Evolutionary conservation across 2,113 vertebrate genomes (phyloP).

Genomic region (Galemys pyrenaicus): DNA sequence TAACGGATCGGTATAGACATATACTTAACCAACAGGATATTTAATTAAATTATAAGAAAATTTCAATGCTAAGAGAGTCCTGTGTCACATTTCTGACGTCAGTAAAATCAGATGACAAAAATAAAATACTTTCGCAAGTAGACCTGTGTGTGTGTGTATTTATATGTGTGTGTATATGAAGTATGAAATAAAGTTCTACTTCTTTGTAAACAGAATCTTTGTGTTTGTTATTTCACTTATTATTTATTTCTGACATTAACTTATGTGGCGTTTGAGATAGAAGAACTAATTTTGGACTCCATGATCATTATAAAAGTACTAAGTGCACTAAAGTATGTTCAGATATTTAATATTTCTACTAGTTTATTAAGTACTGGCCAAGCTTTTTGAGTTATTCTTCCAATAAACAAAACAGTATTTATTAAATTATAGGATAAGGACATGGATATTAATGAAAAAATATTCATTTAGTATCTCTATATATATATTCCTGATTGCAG

Average conservation of each 20-base stretch:
- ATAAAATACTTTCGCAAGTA: background rate
- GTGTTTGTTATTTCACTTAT: background rate
- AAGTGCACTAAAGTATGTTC: background rate
- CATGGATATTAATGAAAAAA: background rate
- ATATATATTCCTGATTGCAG: background rate
- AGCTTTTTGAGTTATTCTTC: background rate
- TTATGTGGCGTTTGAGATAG: background rate
- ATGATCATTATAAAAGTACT: background rate
- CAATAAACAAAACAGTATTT: background rate
- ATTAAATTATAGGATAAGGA: conserved; percentile 1
- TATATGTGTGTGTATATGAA: background rate
- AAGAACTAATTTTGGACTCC: background rate
- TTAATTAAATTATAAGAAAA: conserved; percentile 14
- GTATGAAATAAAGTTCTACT: background rate
- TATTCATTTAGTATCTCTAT: background rate
- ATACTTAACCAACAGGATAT: background rate
- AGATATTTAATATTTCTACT: background rate
- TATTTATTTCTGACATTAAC: background rate
- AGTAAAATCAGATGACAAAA: background rate
- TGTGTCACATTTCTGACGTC: background rate
- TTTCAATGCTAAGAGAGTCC: background rate
- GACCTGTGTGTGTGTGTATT: background rate
- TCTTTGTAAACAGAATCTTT: background rate
- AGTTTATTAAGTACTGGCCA: background rate
- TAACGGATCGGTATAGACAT: background rate